Evolutionary conservation across 2,797 vertebrate genomes (phyloP).

Genomic region (Falco cherrug): DNA sequence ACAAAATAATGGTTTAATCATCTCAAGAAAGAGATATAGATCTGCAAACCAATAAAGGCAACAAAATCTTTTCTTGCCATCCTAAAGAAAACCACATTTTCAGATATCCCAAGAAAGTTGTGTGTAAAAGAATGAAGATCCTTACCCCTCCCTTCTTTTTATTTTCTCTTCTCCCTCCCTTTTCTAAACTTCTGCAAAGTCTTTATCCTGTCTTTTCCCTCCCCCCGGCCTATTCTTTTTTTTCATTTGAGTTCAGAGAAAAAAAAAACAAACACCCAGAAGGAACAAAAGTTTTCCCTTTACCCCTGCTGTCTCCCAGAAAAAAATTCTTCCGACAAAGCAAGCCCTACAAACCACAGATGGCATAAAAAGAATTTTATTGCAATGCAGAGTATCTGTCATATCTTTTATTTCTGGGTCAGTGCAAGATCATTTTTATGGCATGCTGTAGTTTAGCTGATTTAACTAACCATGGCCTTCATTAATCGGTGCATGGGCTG

Average conservation of each 20-base stretch:
- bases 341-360: slow-evolving; percentile 81
- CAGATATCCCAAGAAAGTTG: slow-evolving; percentile 88
- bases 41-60: slow-evolving; percentile 89
- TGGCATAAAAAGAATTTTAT: slow-evolving; percentile 99
- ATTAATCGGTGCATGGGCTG: slow-evolving; percentile 83
- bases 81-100: slow-evolving; percentile 68
- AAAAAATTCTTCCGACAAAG: slow-evolving; percentile 70
- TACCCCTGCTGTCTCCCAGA: slow-evolving; percentile 7
- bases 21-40: slow-evolving; percentile 75
- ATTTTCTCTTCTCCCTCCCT: slow-evolving; percentile 15
- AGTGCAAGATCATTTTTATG: slow-evolving; percentile 76
- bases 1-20: slow-evolving; percentile 76
- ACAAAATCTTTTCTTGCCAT: slow-evolving; percentile 99
- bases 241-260: background rate
- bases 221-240: background rate
- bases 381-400: slow-evolving; percentile 91
- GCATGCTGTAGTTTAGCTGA: slow-evolving; percentile 85
- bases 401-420: slow-evolving; percentile 81
- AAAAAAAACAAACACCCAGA: no score
- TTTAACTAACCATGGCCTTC: slow-evolving; percentile 78
- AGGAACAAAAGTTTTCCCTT: slow-evolving; percentile 23
- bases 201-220: slow-evolving; percentile 3
- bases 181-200: slow-evolving; percentile 50
- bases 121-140: slow-evolving; percentile 85
- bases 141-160: slow-evolving; percentile 24